Conservation (phyloP, 2,113 vertebrate species). For the Mystacornis crossleyi region DNA sequence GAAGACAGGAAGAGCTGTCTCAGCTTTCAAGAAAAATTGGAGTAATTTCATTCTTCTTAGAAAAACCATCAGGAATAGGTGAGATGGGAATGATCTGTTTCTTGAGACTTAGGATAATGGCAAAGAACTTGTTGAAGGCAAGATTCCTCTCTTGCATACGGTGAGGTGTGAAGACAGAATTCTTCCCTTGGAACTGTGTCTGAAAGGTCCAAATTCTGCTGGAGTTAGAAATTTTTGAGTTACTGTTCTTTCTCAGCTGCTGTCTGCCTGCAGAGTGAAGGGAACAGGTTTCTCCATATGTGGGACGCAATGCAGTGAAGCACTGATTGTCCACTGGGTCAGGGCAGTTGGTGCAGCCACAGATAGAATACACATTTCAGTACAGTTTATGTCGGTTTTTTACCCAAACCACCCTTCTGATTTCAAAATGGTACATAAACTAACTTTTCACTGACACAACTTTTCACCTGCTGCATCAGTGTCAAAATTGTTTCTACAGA, state of each 20-base stretch:
- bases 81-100: not conserved
- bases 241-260: not conserved
- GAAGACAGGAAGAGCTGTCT: not conserved
- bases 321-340: not conserved
- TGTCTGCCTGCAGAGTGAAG: not conserved
- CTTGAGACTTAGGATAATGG: not conserved
- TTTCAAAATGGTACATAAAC: not conserved
- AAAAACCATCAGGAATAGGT: not conserved
- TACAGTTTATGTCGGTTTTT: not conserved
- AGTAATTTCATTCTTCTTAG: not conserved
- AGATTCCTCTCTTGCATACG: not conserved
- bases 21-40: not conserved
- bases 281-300: not conserved
- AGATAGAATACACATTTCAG: not conserved
- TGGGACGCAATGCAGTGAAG: not conserved
- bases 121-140: not conserved
- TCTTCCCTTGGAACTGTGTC: not conserved
- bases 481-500: not conserved
- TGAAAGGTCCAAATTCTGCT: not conserved
- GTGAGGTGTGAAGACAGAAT: not conserved
- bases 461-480: not conserved
- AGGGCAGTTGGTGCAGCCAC: not conserved
- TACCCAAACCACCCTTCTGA: not conserved
- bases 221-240: not conserved
- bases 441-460: not conserved